phyloP scores from a whole-genome alignment of 2,888 invertebrate genomes.

The Scaeva pyrastri region DNA sequence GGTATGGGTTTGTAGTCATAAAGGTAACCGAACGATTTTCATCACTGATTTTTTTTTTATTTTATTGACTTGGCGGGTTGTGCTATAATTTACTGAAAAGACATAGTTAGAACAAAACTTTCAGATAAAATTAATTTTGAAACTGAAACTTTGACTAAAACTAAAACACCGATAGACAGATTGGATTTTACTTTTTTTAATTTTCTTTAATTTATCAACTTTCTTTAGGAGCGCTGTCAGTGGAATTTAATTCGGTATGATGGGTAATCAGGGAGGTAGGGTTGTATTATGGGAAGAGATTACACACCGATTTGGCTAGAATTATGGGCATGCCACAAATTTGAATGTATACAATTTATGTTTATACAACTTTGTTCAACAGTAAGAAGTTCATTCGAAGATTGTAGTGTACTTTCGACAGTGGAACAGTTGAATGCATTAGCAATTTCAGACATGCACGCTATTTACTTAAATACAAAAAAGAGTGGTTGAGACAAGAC shows the following conservation, averaged over 20 bases:
- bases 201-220: not conserved
- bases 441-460: too few relatives aligned
- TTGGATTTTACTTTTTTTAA: not conserved
- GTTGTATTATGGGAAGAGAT: not conserved
- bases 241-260: not conserved
- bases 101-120: conserved; percentile 65
- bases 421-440: too few relatives aligned
- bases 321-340: too few relatives aligned
- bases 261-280: not conserved
- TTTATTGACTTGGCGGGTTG: conserved; percentile 54
- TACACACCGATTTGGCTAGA: not conserved
- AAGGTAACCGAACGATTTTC: conserved; percentile 47
- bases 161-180: not conserved
- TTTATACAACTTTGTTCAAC: too few relatives aligned
- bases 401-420: too few relatives aligned
- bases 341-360: too few relatives aligned
- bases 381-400: too few relatives aligned
- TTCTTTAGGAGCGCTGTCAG: not conserved
- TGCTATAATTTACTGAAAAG: conserved; percentile 47
- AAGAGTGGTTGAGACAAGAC: too few relatives aligned
- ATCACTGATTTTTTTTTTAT: conserved; percentile 58
- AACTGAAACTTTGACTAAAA: not conserved
- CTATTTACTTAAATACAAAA: too few relatives aligned
- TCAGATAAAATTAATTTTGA: conserved; percentile 48
- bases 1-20: not conserved